A percentile compares a stretch with the other conserved stretches of the same genome.
Evolutionary conservation across 2,888 invertebrate species (phyloP).

Genomic region (Chaetoderma sp.): DNA sequence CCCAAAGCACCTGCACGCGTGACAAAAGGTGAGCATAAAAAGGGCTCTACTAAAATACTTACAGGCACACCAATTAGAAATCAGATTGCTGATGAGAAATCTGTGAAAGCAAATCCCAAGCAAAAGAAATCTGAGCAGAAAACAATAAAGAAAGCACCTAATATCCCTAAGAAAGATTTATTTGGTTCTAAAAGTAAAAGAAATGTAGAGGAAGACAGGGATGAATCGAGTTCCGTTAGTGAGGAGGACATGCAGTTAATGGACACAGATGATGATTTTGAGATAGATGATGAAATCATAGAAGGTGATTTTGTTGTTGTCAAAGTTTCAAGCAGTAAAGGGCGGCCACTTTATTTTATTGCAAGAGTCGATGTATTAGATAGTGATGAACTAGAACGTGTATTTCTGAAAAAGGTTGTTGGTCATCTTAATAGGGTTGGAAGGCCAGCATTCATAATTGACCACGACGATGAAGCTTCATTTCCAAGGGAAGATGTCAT

Average conservation of each 20-base stretch:
- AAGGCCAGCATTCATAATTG: conserved; percentile 2
- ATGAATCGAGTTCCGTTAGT: not conserved
- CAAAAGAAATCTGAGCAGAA: not conserved
- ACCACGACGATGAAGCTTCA: not conserved
- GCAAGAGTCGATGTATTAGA: not conserved
- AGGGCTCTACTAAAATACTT: too few relatives aligned
- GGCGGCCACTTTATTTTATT: not conserved
- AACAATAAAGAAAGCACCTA: not conserved
- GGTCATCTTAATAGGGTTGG: not conserved
- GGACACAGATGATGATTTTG: not conserved
- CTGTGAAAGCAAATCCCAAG: not conserved
- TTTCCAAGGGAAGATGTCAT: conserved; percentile 3
- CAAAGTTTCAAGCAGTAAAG: not conserved
- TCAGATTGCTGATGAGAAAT: not conserved
- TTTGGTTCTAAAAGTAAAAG: not conserved
- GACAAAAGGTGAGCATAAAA: too few relatives aligned
- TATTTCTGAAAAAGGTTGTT: not conserved
- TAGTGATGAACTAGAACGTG: not conserved
- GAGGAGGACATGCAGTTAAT: not conserved
- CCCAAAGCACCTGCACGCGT: too few relatives aligned
- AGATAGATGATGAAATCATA: not conserved
- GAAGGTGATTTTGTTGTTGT: conserved; percentile 11
- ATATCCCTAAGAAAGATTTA: not conserved
- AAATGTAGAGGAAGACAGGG: not conserved
- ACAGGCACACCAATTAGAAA: not conserved